phyloP scores from a whole-genome alignment of 2,888 invertebrate genomes.

The Stenchaetothrips biformis region DNA sequence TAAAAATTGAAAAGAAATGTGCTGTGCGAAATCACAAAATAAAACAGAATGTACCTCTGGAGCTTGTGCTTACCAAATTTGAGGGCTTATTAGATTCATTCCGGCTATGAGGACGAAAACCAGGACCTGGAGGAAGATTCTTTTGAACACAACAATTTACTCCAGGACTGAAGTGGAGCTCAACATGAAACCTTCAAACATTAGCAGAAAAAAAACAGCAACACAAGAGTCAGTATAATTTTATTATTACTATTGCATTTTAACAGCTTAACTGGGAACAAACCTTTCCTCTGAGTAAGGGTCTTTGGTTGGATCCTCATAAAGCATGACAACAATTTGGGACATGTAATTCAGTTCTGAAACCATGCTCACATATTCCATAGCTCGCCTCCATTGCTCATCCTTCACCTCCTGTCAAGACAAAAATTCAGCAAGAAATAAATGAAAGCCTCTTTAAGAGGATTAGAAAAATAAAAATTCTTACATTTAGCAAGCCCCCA shows the following conservation, averaged over 20 bases:
- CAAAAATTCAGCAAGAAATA: neutral
- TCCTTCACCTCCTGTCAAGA: slow-evolving; percentile 65
- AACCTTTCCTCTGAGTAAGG: slow-evolving; percentile 72
- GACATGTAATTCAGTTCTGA: slow-evolving; percentile 99
- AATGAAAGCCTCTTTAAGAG: slow-evolving; percentile 29
- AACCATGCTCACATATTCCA: slow-evolving; percentile 97
- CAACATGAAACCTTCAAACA: slow-evolving; percentile 81
- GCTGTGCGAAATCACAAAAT: neutral
- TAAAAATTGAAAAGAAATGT: neutral
- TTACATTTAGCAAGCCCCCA: slow-evolving; percentile 82
- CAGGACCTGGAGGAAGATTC: slow-evolving; percentile 87
- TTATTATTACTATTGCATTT: slow-evolving; percentile 23
- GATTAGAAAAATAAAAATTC: slow-evolving; percentile 39
- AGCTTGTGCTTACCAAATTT: neutral
- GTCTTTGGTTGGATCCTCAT: slow-evolving; percentile 97
- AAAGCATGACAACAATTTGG: slow-evolving; percentile 96
- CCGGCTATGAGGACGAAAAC: slow-evolving; percentile 85
- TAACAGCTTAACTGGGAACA: slow-evolving; percentile 11
- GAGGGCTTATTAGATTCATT: slow-evolving; percentile 65
- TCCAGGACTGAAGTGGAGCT: slow-evolving; percentile 98
- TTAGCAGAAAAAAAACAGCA: slow-evolving; percentile 19
- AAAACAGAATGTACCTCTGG: neutral
- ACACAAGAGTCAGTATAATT: neutral
- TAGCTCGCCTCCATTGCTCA: slow-evolving; percentile 96
- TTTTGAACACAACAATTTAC: slow-evolving; percentile 95